Percentiles rank a stretch among this genome's conserved stretches.
Evolutionary conservation across 2,888 invertebrate species (phyloP).

Genomic region (Encarsia formosa): DNA sequence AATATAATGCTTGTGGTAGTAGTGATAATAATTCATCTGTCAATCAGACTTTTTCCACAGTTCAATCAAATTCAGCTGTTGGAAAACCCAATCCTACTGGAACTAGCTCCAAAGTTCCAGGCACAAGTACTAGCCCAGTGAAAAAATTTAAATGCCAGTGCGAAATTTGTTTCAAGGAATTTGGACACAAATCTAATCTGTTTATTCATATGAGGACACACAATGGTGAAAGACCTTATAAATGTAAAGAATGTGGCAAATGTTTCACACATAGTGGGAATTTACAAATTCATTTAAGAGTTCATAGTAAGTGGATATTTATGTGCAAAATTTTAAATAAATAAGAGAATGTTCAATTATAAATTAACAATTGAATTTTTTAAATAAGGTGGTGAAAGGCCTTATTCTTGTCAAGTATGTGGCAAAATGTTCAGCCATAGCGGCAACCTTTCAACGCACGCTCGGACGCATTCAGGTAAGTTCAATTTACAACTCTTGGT

Average conservation of each 20-base stretch:
- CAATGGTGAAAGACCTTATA: slow-evolving; percentile 49
- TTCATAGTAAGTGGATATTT: too few relatives aligned
- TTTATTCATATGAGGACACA: slow-evolving; percentile 50
- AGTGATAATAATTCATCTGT: slow-evolving; percentile 13
- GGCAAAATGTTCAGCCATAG: slow-evolving; percentile 50
- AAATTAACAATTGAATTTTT: too few relatives aligned
- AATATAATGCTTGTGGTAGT: slow-evolving; percentile 10
- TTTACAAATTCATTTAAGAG: slow-evolving; percentile 49
- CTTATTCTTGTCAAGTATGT: slow-evolving; percentile 48
- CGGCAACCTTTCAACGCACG: slow-evolving; percentile 48
- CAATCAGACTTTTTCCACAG: slow-evolving; percentile 13
- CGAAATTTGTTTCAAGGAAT: slow-evolving; percentile 49
- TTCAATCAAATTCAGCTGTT: slow-evolving; percentile 30
- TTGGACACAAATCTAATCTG: slow-evolving; percentile 48
- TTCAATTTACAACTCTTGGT: too few relatives aligned
- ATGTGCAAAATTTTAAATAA: too few relatives aligned
- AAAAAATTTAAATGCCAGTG: slow-evolving; percentile 48
- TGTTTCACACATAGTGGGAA: slow-evolving; percentile 50
- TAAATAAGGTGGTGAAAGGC: slow-evolving; percentile 49
- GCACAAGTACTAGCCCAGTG: slow-evolving; percentile 22
- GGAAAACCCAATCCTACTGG: slow-evolving; percentile 41
- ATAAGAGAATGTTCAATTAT: too few relatives aligned
- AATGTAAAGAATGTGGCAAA: slow-evolving; percentile 48
- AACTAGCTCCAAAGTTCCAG: slow-evolving; percentile 39
- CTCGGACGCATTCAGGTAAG: slow-evolving; percentile 48